A percentile compares a stretch with the other conserved stretches of the same genome.
Evolutionary conservation across 2,797 vertebrate species (phyloP).

Genomic region (Cynodonichthys magdalenae): DNA sequence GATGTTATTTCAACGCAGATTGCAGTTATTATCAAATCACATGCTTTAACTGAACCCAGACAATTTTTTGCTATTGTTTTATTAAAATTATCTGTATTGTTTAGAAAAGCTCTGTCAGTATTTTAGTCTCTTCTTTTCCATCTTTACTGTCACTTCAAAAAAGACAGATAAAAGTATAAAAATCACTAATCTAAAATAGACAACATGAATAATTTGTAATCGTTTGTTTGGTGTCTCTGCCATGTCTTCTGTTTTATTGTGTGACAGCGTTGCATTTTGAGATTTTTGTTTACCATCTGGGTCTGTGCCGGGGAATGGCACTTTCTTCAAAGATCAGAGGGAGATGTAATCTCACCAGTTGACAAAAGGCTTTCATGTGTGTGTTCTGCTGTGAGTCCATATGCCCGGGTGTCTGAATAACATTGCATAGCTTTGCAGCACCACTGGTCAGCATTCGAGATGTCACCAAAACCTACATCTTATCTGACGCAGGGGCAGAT

Average conservation of each 20-base stretch:
- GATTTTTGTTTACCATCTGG: constrained; percentile 50
- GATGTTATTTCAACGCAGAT: constrained; percentile 68
- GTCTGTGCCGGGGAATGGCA: constrained; percentile 23
- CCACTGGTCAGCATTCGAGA: constrained; percentile 34
- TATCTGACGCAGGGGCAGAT: constrained; percentile 43
- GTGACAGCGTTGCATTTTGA: constrained; percentile 37
- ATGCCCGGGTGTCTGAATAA: constrained; percentile 31
- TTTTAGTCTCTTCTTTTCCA: constrained; percentile 8
- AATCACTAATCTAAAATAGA: constrained; percentile 44
- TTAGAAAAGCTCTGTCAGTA: constrained; percentile 25
- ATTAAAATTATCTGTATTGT: constrained; percentile 12
- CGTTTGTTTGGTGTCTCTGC: constrained; percentile 39
- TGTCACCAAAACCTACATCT: constrained; percentile 40
- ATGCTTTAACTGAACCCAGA: constrained; percentile 42
- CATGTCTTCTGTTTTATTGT: constrained; percentile 10
- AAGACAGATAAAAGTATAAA: constrained; percentile 34
- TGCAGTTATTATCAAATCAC: constrained; percentile 53
- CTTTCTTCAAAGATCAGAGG: constrained; percentile 49
- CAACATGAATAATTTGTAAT: constrained; percentile 46
- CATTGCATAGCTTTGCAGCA: constrained; percentile 16
- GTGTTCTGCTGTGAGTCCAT: constrained; percentile 14
- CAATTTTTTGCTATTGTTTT: constrained; percentile 11
- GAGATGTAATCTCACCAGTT: constrained; percentile 56
- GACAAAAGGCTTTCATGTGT: constrained; percentile 5
- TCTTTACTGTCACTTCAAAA: constrained; percentile 10